phyloP scores from a whole-genome alignment of 2,113 vertebrate genomes.

The Blennius ocellaris region DNA sequence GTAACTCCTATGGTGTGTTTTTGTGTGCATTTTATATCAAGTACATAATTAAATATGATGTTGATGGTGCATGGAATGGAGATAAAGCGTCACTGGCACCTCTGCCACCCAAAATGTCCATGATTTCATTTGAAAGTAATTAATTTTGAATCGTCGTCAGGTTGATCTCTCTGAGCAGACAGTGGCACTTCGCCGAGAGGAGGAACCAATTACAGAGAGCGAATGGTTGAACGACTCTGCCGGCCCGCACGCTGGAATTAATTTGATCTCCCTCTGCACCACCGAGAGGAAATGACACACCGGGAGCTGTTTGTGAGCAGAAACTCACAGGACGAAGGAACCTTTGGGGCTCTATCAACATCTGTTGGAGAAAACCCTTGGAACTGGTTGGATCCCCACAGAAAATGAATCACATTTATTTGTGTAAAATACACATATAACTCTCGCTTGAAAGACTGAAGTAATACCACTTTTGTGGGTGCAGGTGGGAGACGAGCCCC shows the following conservation, averaged over 20 bases:
- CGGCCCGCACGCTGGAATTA: not conserved
- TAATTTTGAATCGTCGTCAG: slow-evolving; percentile 32
- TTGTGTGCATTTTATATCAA: not conserved
- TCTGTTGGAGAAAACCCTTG: too few species aligned
- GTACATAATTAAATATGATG: not conserved
- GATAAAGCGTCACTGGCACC: not conserved
- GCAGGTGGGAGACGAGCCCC: too few species aligned
- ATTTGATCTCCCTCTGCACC: slow-evolving; percentile 36
- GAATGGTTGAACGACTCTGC: slow-evolving; percentile 24
- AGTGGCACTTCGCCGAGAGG: not conserved
- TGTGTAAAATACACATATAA: too few species aligned
- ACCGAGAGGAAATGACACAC: slow-evolving; percentile 2
- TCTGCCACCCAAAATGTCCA: not conserved
- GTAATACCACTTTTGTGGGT: too few species aligned
- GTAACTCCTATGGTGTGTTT: not conserved
- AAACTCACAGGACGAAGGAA: not conserved
- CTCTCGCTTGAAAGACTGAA: too few species aligned
- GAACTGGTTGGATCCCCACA: too few species aligned
- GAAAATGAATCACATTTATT: too few species aligned
- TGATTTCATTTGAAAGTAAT: slow-evolving; percentile 26
- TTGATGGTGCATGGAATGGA: not conserved
- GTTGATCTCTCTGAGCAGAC: slow-evolving; percentile 22
- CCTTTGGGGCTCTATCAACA: slow-evolving; percentile 6
- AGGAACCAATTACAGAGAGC: slow-evolving; percentile 23
- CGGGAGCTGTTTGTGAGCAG: not conserved